Base-by-base conservation (phyloP, 2,113 vertebrate species). In the Origma solitaria region DNA sequence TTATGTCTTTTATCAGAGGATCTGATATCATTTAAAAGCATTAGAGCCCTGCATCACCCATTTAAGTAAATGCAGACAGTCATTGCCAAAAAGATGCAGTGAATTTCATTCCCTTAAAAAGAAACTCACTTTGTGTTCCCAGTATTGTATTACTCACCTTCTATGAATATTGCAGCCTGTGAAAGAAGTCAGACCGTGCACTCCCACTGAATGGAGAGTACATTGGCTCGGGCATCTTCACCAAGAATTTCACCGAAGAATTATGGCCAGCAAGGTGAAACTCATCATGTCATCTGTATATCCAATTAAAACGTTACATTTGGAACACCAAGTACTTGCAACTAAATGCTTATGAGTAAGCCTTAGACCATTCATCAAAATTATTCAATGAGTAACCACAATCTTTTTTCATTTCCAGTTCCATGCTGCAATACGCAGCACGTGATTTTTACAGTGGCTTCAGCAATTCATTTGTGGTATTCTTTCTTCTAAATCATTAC, bases 11-110 rank as follows among this genome's bases (percentile, higher is more conserved):
- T 96, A 93, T 93, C 95, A 94, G 91, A 95, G 86, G 92, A 97
- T 97, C 94, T 94, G 92, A 91, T 96, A 96, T 91, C 90, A 90
- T 94, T 97, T 96, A 95, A 95, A 96, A 96, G 93, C 95, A 93
- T 95, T 95, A 93, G 80, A 95, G 86, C 38, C 86, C 88, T 92
- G 92, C 95, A 95, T 95, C 93, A 96, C 90, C 93, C 95, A 90
- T 84, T 94, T 90, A 97, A 97, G 95, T 96, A 96, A 96, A 97
- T 90, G 94, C 90, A 96, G 90, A 64, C 44, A 82, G 90, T 60
- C 92, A 83, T 1, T 96, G 90, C 94, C 96, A 96, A 96, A 95
- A 95, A 95, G 92, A 96, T 78, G 94, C 93, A 95, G 90, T 69
- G 92, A 94, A 90, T 93, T 96, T 96, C 82, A 94, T 93, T 93